Evolutionary conservation across 1,140 invertebrate genomes (phyloP).

Genomic region (Myzus persicae): DNA sequence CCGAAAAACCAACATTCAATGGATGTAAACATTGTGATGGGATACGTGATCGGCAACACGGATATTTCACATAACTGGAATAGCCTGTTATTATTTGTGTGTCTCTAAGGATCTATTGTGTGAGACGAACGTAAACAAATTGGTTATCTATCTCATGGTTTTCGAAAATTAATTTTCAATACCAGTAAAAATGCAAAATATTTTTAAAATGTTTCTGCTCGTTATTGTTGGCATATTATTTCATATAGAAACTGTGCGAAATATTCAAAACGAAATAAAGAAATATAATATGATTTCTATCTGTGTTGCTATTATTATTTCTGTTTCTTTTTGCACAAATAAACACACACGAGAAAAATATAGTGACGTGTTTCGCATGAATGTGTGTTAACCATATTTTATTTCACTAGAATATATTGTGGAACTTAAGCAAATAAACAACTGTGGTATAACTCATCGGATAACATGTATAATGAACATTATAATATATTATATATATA

Average conservation of each 20-base stretch:
- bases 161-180: conserved; percentile 22
- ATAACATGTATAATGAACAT: neutral
- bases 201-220: neutral
- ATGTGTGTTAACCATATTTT: neutral
- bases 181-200: neutral
- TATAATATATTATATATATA: neutral
- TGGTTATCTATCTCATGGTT: neutral
- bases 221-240: neutral
- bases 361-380: neutral
- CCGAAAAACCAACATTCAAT: neutral
- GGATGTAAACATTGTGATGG: conserved; percentile 40
- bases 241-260: neutral
- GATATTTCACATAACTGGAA: neutral
- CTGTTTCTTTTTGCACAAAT: neutral
- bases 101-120: neutral
- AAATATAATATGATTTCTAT: conserved; percentile 2
- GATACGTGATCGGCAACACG: conserved; percentile 38
- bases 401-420: neutral
- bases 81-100: neutral
- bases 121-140: neutral
- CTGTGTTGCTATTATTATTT: neutral
- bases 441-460: neutral
- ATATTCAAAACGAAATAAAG: neutral
- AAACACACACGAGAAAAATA: neutral
- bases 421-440: conserved; percentile 26